Evolutionary conservation across 2,113 vertebrate species (phyloP).

Genomic region (Vulpes lagopus): DNA sequence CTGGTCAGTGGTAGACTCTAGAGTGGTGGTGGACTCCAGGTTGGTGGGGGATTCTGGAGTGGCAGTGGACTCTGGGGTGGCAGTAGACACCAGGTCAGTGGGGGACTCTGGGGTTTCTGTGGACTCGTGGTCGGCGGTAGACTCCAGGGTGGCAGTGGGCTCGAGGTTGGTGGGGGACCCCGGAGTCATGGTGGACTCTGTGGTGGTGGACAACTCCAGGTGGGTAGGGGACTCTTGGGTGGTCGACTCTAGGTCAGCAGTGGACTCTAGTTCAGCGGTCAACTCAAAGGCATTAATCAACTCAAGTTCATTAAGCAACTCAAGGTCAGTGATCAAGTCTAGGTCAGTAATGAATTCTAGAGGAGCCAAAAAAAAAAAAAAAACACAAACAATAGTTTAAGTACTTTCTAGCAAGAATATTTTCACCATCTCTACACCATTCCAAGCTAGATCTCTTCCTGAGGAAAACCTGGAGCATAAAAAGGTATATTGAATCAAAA

Average conservation of each 20-base stretch:
- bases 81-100: neutral
- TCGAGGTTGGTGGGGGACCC: rapidly evolving
- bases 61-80: neutral
- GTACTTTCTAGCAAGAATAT: neutral
- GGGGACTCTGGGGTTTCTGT: neutral
- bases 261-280: rapidly evolving
- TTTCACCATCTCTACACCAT: neutral
- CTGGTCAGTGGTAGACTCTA: rapidly evolving
- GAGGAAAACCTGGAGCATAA: neutral
- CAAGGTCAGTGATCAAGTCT: neutral
- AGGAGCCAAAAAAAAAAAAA: neutral
- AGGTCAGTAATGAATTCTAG: neutral
- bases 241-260: neutral
- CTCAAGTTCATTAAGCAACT: no score
- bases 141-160: no score
- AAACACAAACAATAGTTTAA: neutral
- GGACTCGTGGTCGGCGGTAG: rapidly evolving
- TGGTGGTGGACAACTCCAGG: no score
- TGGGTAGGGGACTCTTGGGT: neutral
- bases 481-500: neutral
- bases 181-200: neutral
- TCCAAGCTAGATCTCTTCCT: neutral
- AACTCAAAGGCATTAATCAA: neutral
- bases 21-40: no score
- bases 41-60: no score